Evolutionary conservation across 2,888 invertebrate genomes (phyloP), one percentile per base, ranked within the genome.

Genomic region (Malthinus seriepunctatus): DNA sequence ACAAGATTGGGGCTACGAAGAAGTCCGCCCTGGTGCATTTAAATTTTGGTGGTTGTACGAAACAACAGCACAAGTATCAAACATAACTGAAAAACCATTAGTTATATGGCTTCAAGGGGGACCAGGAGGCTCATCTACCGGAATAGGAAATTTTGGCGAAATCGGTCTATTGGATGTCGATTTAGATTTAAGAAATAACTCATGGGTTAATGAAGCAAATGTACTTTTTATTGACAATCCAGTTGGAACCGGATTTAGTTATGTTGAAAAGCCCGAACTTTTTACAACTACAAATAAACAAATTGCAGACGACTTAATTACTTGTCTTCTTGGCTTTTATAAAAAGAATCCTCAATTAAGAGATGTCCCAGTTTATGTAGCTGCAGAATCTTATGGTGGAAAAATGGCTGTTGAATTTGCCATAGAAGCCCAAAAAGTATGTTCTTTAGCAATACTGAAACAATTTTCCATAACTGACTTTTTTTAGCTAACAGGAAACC

Each of bases 11-110:
- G 88, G 85, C 7, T 89, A 88, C 76, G 87, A 89, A 3, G 83
- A 83, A 56, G 89, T 93, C 0, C 83, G 92, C 0, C 82, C 83
- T 2, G 84, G 87, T 0, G 91, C 92, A 0, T 86, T 90, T 67
- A 90, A 91, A 88, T 93, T 94, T 76, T 94, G 91, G 83, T 94
- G 93, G 93, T 77, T 95, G 33, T 93, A 90, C 73, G 88, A 89
- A 71, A 89, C 87, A 0, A 85, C 87, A 1, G 78, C 66, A 3
- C 42, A 83, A 47, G 86, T 86, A 0, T 64, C 71, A 4, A 80
- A 81, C 42, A 84, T 86, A 70, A 84, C 84, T 0, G 84, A 89
- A 1, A 82, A 85, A 37, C 95, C 95, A 0, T 78, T 94, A 23
- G 80, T 93, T 9, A 87, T 95, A 53, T 95, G 95, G 94, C 80